These are phyloP conservation scores for Sarcophaga carnaria DNA, from an alignment of 2,888 invertebrate genomes.

Conservation along the genomic window DNA sequence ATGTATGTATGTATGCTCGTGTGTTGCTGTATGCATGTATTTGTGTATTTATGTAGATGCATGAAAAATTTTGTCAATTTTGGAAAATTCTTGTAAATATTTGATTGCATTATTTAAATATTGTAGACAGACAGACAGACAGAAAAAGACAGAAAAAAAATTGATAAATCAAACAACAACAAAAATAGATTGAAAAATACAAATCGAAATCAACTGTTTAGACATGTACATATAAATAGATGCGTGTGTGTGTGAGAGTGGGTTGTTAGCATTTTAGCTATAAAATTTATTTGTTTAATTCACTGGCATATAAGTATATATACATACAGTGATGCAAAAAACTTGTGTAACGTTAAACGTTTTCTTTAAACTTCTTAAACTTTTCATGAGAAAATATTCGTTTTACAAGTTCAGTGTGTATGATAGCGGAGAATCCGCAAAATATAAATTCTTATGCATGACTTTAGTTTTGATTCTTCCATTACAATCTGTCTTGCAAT, in stretches of 20 bases:
- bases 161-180: background rate
- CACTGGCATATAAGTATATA: background rate
- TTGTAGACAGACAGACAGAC: constrained; percentile 5
- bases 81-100: constrained; percentile 64
- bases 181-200: constrained; percentile 11
- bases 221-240: background rate
- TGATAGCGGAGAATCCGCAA: too few relatives aligned
- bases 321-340: constrained; percentile 1
- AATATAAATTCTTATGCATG: too few relatives aligned
- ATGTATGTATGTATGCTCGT: too few relatives aligned
- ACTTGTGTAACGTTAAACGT: too few relatives aligned
- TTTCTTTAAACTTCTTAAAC: too few relatives aligned
- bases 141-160: background rate
- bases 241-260: background rate
- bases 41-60: constrained; percentile 42
- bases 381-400: too few relatives aligned
- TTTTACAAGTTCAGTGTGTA: too few relatives aligned
- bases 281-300: constrained; percentile 3
- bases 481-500: too few relatives aligned
- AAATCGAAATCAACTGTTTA: background rate
- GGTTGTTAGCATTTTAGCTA: background rate
- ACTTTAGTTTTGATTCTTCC: too few relatives aligned
- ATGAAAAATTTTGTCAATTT: constrained; percentile 58
- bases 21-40: background rate
- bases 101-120: constrained; percentile 69